phyloP scores from a whole-genome alignment of 2,797 vertebrate species.

The Coccyzus lansbergi region DNA sequence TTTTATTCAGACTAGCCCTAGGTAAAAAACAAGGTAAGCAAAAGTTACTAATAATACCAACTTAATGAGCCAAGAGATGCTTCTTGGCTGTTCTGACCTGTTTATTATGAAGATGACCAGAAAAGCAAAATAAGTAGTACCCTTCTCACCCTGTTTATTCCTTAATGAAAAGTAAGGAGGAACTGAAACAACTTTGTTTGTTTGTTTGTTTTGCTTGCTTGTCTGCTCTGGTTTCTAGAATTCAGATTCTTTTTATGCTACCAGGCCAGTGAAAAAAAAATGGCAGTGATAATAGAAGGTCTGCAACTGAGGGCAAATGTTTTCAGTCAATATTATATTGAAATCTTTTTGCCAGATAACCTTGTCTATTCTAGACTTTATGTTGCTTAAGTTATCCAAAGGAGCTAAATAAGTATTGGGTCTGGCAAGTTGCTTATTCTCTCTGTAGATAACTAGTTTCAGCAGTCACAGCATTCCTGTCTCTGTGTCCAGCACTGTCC shows the following conservation, averaged over 20 bases:
- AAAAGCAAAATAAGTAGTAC: neutral
- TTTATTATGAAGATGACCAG: neutral
- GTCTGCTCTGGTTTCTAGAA: neutral
- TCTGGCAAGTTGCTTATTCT: neutral
- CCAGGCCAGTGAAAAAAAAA: neutral
- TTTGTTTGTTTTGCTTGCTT: neutral
- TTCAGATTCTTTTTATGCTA: neutral
- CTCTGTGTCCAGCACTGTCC: accelerated
- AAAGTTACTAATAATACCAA: neutral
- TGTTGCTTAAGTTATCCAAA: neutral
- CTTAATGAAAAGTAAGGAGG: neutral
- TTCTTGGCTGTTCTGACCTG: neutral
- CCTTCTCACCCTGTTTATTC: neutral
- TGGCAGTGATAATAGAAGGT: neutral
- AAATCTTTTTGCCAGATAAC: neutral
- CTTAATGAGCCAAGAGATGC: neutral
- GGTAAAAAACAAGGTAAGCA: neutral
- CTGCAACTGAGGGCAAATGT: neutral
- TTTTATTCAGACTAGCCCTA: neutral
- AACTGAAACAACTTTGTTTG: neutral
- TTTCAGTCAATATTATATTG: neutral
- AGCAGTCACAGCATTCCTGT: neutral
- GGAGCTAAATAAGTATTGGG: neutral
- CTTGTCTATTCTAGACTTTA: neutral
- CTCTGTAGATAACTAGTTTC: accelerated